A percentile compares a stretch with the other conserved stretches of the same genome.
Evolutionary conservation across 2,113 vertebrate genomes (phyloP).

Genomic region (Lathamus discolor): DNA sequence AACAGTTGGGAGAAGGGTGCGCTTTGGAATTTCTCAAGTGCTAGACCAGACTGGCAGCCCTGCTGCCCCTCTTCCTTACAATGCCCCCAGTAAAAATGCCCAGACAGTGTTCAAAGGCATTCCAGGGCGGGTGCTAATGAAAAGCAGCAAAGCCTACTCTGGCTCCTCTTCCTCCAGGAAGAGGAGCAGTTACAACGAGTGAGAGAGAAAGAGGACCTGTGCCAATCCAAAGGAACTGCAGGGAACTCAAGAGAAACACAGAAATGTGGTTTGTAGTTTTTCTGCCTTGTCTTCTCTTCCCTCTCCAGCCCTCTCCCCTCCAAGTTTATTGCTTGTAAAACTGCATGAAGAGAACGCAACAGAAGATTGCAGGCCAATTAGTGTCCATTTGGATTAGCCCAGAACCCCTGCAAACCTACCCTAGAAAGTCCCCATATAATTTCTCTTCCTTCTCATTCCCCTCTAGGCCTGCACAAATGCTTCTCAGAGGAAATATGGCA

Average conservation of each 20-base stretch:
- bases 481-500: not conserved
- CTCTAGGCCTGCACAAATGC: not conserved
- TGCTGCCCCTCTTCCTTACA: not conserved
- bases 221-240: not conserved
- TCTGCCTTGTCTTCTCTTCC: not conserved
- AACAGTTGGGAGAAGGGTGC: not conserved
- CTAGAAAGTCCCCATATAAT: not conserved
- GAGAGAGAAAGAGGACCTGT: not conserved
- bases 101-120: not conserved
- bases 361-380: not conserved
- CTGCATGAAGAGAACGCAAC: not conserved
- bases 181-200: not conserved
- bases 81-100: not conserved
- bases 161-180: not conserved
- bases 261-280: not conserved
- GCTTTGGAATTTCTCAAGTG: not conserved
- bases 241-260: not conserved
- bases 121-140: not conserved
- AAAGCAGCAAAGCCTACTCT: not conserved
- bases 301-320: not conserved
- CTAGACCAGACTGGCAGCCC: not conserved
- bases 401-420: not conserved
- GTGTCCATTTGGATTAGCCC: not conserved
- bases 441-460: not conserved
- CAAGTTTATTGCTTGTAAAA: slow-evolving; percentile 1